Percentiles rank a stretch among this genome's conserved stretches.
Evolutionary conservation across 2,797 vertebrate genomes (phyloP).

Genomic region (Cryptoprocta ferox): DNA sequence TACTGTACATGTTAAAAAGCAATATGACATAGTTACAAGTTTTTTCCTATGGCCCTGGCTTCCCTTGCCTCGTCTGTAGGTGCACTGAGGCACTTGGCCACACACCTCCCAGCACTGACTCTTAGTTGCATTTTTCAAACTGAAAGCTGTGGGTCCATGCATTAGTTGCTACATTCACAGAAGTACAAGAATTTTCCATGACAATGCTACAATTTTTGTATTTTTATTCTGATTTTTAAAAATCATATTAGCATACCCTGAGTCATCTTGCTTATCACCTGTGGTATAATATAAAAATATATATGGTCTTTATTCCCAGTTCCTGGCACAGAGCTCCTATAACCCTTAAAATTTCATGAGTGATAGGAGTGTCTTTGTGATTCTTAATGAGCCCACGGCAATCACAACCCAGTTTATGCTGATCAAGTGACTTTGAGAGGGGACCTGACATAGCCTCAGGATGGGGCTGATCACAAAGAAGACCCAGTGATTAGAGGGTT

Average conservation of each 20-base stretch:
- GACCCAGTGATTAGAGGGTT: not conserved
- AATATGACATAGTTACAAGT: not conserved
- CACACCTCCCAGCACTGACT: not conserved
- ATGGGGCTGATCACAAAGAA: not conserved
- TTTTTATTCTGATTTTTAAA: not conserved
- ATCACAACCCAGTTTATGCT: not conserved
- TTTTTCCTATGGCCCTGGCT: not conserved
- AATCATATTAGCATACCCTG: not conserved
- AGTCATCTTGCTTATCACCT: not conserved
- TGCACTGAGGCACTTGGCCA: not conserved
- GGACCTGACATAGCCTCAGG: not conserved
- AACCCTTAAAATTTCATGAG: not conserved
- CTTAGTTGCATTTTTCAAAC: slow-evolving; percentile 8
- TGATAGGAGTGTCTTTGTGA: not conserved
- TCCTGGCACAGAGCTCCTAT: not conserved
- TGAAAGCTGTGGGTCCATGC: not conserved
- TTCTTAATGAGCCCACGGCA: not conserved
- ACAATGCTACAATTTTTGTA: not conserved
- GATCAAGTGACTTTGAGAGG: not conserved
- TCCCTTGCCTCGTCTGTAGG: not conserved
- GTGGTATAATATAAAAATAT: not conserved
- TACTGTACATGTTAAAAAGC: not conserved
- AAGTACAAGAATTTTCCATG: not conserved
- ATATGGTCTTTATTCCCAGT: not conserved
- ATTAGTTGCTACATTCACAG: not conserved